Evolutionary conservation across 2,888 invertebrate genomes (phyloP), one percentile per base, ranked within the genome.

Genomic region (Azorinus chamasolen): DNA sequence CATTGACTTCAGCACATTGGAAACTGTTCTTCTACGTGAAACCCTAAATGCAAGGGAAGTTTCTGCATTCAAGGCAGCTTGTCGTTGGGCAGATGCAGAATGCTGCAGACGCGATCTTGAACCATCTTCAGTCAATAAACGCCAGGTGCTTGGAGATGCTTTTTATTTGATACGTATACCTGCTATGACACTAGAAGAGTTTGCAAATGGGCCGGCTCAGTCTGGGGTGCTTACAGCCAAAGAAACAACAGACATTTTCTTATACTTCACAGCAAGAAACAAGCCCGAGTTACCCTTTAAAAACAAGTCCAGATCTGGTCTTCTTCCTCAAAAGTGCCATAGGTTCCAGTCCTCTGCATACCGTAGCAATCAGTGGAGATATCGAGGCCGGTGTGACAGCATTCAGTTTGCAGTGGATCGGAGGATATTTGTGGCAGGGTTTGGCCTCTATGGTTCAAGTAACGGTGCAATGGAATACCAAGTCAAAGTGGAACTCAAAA

Each of bases 391-490:
- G 63, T 98, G 98, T 92, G 99, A 99, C 93, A 97, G 97, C 70
- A 98, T 99, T 92, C 98, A 98, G 92, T 99, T 99, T 94, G 97
- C 97, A 84, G 98, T 98, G 0, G 98, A 99, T 93, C 96, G 97
- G 79, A 95, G 98, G 87, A 97, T 99, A 90, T 99, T 98, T 92
- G 96, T 99, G 61, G 97, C 98, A 61, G 98, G 98, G 50, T 97
- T 98, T 93, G 98, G 98, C 22, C 94, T 99, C 5, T 99, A 98
- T 92, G 99, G 99, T 68, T 98, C 98, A 0, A 98, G 98, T 51
- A 98, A 97, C 90, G 98, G 98, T 72, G 97, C 98, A 53, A 97
- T 98, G 18, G 98, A 98, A 92, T 99, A 98, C 92, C 96, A 96
- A 91, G 98, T 98, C 1, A 97, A 97, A 93, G 98, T 98, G 88